Conservation (phyloP, 1,140 invertebrate genomes). For the Drosophila elegans region DNA sequence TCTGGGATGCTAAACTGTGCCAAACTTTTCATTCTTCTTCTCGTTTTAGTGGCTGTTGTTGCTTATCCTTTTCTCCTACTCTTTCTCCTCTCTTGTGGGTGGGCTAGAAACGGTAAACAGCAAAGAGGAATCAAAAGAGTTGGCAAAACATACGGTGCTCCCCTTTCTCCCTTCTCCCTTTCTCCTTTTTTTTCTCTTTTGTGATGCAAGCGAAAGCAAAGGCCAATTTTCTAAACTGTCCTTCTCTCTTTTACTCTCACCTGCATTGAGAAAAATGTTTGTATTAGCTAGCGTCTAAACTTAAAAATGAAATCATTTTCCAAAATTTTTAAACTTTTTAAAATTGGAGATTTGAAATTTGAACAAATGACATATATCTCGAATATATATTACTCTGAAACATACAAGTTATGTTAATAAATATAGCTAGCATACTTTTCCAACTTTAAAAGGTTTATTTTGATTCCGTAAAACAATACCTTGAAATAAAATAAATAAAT, state of each 20-base stretch:
- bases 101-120: slow-evolving; percentile 57
- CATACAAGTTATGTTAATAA: no score
- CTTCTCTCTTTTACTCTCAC: neutral
- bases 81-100: slow-evolving; percentile 24
- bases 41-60: slow-evolving; percentile 8
- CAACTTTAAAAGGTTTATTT: no score
- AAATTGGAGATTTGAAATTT: no score
- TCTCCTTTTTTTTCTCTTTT: neutral
- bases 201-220: slow-evolving; percentile 44
- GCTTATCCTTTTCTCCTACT: no score
- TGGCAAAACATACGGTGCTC: slow-evolving; percentile 71
- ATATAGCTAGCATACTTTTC: no score
- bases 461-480: no score
- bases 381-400: no score
- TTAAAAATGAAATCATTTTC: no score
- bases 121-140: slow-evolving; percentile 45
- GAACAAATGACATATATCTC: no score
- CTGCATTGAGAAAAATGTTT: neutral
- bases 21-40: slow-evolving; percentile 6
- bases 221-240: slow-evolving; percentile 52
- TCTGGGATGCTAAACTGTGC: slow-evolving; percentile 26
- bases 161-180: neutral
- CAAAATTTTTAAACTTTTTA: no score
- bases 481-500: no score
- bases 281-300: neutral